Base-by-base conservation (phyloP, 2,888 invertebrate genomes). In the Liopterus haemorrhoidalis region DNA sequence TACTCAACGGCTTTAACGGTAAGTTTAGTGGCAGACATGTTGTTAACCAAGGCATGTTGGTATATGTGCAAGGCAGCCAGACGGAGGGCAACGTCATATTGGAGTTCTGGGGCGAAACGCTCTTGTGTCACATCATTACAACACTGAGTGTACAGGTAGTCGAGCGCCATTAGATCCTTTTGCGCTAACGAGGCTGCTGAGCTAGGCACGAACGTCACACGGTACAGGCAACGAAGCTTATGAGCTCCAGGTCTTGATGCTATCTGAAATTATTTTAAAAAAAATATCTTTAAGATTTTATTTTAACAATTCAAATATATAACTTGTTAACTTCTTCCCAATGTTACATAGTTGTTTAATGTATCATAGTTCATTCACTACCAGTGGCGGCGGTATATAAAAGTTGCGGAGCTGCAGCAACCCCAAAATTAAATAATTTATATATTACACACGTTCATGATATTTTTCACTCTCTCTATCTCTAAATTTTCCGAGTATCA, bases 61-160 rank as follows among this genome's bases (percentile, higher is more conserved):
- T 91, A 90, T 68, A 93, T 87, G 59, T 94, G 92, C 41, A 94
- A 70, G 0, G 93, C 91, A 0, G 92, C 90, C 56, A 94, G 69
- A 37, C 91, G 75, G 49, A 94, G 65, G 15, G 91, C 90, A 14
- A 86, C 83, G 57, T 94, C 93, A 28, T 90, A 87, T 61, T 85
- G 83, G 54, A 94, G 74, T 62, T 94, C 93, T 0, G 90, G 89
- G 0, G 91, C 84, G 65, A 91, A 92, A 48, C 92, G 68, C 61
- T 93, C 93, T 61, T 91, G 87, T 1, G 90, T 85, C 9, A 94
- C 91, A 68, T 94, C 94, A 64, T 92, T 93, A 65, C 92, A 91
- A 67, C 92, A 91, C 71, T 92, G 92, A 65, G 82, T 76, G 69
- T 86, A 92, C 22, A 92, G 75, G 67, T 92, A 93, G 68, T 94